Evolutionary conservation across 2,888 invertebrate species (phyloP).

Genomic region (Lithosia quadra): DNA sequence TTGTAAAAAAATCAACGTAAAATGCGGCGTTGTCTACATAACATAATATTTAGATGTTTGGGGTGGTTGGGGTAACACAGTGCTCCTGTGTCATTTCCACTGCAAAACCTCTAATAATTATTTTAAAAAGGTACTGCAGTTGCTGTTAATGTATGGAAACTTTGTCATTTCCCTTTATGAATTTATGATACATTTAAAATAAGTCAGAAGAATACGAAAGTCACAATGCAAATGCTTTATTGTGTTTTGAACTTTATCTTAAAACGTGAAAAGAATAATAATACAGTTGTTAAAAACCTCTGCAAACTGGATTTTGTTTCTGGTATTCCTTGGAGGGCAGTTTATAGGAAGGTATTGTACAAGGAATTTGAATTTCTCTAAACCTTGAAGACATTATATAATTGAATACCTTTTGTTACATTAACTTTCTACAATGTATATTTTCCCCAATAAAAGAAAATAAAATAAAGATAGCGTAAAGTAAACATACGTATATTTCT

Average conservation of each 20-base stretch:
- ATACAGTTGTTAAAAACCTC: neutral
- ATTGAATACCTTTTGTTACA: too few relatives aligned
- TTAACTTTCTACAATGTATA: too few relatives aligned
- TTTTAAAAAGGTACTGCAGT: too few relatives aligned
- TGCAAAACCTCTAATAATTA: too few relatives aligned
- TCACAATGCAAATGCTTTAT: neutral
- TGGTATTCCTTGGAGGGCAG: neutral
- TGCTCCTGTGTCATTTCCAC: too few relatives aligned
- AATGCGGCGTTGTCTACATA: neutral
- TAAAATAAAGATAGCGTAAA: neutral
- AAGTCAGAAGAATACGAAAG: neutral
- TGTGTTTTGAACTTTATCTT: neutral
- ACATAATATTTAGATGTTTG: neutral
- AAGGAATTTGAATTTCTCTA: neutral
- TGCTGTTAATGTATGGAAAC: neutral
- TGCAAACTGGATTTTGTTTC: neutral
- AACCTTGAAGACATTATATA: neutral
- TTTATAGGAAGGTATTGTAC: neutral
- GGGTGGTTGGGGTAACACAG: too few relatives aligned
- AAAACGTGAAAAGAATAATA: neutral
- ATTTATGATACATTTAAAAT: neutral
- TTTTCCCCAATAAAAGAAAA: neutral
- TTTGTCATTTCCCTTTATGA: neutral
- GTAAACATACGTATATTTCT: neutral
- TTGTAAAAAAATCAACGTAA: too few relatives aligned